phyloP scores from a whole-genome alignment of 37 sponge, comb jelly and placozoan species.

The Geodia barretti region DNA sequence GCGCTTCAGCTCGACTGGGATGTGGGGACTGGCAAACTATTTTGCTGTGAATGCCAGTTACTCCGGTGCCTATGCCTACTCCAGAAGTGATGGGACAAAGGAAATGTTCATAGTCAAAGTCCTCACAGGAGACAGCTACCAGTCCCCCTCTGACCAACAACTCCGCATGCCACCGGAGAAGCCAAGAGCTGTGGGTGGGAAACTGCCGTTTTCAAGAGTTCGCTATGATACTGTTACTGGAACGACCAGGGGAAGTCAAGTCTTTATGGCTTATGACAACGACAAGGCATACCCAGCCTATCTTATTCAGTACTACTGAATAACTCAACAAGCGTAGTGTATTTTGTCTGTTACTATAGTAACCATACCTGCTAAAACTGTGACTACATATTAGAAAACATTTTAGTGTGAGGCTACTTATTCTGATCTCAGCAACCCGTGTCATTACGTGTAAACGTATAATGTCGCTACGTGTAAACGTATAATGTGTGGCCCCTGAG shows the following conservation, averaged over 20 bases:
- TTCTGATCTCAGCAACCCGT: no score
- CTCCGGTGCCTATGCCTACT: slow-evolving; percentile 67
- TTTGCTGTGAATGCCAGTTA: slow-evolving; percentile 92
- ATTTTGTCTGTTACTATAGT: no score
- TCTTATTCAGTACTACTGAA: slow-evolving; percentile 57
- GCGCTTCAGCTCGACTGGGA: slow-evolving; percentile 62
- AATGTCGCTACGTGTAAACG: no score
- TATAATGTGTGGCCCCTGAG: no score
- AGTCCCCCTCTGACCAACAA: slow-evolving; percentile 28
- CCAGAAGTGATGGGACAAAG: slow-evolving; percentile 8
- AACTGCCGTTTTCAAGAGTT: slow-evolving; percentile 46
- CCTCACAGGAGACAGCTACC: slow-evolving; percentile 69
- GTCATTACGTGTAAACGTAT: no score
- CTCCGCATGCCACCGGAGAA: slow-evolving; percentile 82
- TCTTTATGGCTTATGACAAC: slow-evolving; percentile 85
- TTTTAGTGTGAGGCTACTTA: no score
- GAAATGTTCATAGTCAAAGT: slow-evolving; percentile 80
- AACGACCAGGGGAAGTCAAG: slow-evolving; percentile 57
- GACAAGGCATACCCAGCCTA: slow-evolving; percentile 87
- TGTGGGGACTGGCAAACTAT: slow-evolving; percentile 89
- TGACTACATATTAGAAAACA: no score
- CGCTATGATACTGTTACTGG: slow-evolving; percentile 88
- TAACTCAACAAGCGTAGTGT: neutral
- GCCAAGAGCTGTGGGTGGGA: slow-evolving; percentile 1
- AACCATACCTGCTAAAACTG: no score